Base-by-base conservation (phyloP, 2,797 vertebrate genomes). In the Alcedo quadribrachys region DNA sequence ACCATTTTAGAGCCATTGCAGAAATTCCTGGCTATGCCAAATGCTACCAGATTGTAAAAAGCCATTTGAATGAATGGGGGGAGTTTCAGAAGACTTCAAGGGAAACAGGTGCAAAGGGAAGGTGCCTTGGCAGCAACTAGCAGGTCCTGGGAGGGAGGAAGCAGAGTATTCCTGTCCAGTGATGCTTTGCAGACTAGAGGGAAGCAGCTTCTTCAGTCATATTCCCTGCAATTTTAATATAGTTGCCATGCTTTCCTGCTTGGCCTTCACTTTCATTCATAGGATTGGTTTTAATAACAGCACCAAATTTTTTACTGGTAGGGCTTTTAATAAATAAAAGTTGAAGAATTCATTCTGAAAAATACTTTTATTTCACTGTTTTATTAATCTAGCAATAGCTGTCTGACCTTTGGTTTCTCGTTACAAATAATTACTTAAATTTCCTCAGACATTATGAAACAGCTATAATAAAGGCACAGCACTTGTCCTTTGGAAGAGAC, bases 401-500 rank as follows among this genome's bases (percentile, higher is more conserved):
- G 54, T 42, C 77, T 91, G 77, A 80, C 66, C 43, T 81, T 91
- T 81, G 85, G 63, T 86, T 86, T 90, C 22, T 33, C 14, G 2
- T 73, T 76, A 66, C 37, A 85, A 89, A 93, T 69, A 84, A 88
- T 60, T 43, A 32, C 43, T 85, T 51, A 80, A 18, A 90, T 79
- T 94, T 94, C 86, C 55, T 73, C 40, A 60, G 81, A 37, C 51
- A 12, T 75, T 87, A 54, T 60, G 74, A 70, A 88, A 62, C 2
- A 2, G 33, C 70, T 76, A 5, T 83, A 85, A 79, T 78, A 50
- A 85, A 83, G 54, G 58, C 4, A 3, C 17, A 92, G 43, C 37
- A 62, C 58, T 86, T 94, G 51, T 48, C 81, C 85, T 86, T 91
- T 90, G 81, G 70, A 92, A 81, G 32, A 73, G 48, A 81, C 25